Evolutionary conservation across 30 jellyfish, hydroid and myxozoan genomes (phyloP).

Genomic region (Aurelia aurita): DNA sequence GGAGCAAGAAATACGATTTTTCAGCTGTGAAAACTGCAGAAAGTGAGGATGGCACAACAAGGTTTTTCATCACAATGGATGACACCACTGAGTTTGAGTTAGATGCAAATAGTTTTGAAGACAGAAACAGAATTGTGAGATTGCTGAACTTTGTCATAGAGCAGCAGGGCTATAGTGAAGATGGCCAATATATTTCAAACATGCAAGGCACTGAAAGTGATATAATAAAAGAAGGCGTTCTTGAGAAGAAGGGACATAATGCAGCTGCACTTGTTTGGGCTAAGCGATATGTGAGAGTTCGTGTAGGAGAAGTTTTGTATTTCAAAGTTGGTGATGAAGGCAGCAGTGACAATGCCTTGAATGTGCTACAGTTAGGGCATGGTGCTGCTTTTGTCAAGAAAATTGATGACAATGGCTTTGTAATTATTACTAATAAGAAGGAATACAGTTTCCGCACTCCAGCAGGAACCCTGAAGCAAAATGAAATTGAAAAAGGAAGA

Average conservation of each 20-base stretch:
- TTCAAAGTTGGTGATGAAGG: slow-evolving; percentile 88
- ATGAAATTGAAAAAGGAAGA: slow-evolving; percentile 63
- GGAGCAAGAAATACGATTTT: slow-evolving; percentile 64
- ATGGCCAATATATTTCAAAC: slow-evolving; percentile 37
- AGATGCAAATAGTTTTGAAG: slow-evolving; percentile 87
- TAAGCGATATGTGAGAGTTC: slow-evolving; percentile 78
- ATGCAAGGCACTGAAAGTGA: slow-evolving; percentile 24
- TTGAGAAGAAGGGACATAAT: slow-evolving; percentile 92
- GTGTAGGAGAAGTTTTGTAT: slow-evolving; percentile 81
- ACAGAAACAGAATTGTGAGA: slow-evolving; percentile 76
- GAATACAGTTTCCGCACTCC: slow-evolving; percentile 87
- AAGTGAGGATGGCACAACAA: slow-evolving; percentile 91
- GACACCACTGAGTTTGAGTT: slow-evolving; percentile 82
- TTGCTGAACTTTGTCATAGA: slow-evolving; percentile 60
- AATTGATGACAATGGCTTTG: slow-evolving; percentile 80
- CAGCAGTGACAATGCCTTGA: slow-evolving; percentile 76
- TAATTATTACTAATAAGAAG: slow-evolving; percentile 55
- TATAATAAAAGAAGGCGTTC: slow-evolving; percentile 72
- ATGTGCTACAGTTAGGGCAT: slow-evolving; percentile 69
- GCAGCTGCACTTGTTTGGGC: slow-evolving; percentile 95
- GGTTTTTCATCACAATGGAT: slow-evolving; percentile 59
- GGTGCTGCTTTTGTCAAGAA: slow-evolving; percentile 76
- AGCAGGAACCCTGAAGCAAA: slow-evolving; percentile 9
- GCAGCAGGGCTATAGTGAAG: slow-evolving; percentile 74
- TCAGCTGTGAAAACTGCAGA: slow-evolving; percentile 69